A percentile compares a stretch with the other conserved stretches of the same genome.
These are phyloP conservation scores for Pocillopora meandrina DNA, from an alignment of 92 coral and sea anemone species.

Conservation along the genomic window DNA sequence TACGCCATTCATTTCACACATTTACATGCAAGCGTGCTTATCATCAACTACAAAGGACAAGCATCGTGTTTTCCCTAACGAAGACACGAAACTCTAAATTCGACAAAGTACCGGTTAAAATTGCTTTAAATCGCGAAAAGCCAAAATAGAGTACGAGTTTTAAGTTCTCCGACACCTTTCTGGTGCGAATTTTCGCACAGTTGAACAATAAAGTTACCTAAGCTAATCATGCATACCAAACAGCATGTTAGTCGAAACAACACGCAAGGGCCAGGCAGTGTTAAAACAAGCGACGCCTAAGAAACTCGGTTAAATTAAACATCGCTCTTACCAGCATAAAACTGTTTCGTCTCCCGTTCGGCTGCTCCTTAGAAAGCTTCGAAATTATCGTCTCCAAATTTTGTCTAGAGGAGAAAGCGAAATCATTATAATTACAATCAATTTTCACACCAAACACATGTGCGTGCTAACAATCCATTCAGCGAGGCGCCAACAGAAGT, in stretches of 20 bases:
- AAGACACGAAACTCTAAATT: constrained; percentile 41
- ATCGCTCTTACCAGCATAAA: constrained; percentile 86
- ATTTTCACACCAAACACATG: constrained; percentile 43
- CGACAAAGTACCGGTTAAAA: constrained; percentile 2
- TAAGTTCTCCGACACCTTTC: constrained; percentile 11
- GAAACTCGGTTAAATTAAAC: neutral
- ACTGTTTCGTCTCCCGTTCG: constrained; percentile 86
- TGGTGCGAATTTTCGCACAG: neutral
- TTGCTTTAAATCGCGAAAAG: neutral
- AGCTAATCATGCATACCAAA: constrained; percentile 55
- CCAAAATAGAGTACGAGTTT: neutral
- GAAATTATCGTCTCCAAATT: constrained; percentile 97
- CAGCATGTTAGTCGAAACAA: constrained; percentile 35
- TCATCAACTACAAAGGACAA: constrained; percentile 36
- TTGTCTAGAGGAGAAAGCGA: constrained; percentile 71
- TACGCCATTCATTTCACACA: constrained; percentile 64
- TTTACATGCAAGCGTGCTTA: constrained; percentile 46
- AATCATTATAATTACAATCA: constrained; percentile 29
- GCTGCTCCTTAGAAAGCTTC: constrained; percentile 95
- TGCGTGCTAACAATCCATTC: constrained; percentile 64
- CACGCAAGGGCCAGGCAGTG: constrained; percentile 57
- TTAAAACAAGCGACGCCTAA: constrained; percentile 32
- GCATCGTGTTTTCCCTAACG: constrained; percentile 30
- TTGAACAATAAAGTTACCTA: constrained; percentile 24
- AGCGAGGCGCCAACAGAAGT: constrained; percentile 60